Evolutionary conservation across 1,140 invertebrate genomes (phyloP), one percentile per base, ranked within the genome.

Genomic region (Drosophila kurseongensis): DNA sequence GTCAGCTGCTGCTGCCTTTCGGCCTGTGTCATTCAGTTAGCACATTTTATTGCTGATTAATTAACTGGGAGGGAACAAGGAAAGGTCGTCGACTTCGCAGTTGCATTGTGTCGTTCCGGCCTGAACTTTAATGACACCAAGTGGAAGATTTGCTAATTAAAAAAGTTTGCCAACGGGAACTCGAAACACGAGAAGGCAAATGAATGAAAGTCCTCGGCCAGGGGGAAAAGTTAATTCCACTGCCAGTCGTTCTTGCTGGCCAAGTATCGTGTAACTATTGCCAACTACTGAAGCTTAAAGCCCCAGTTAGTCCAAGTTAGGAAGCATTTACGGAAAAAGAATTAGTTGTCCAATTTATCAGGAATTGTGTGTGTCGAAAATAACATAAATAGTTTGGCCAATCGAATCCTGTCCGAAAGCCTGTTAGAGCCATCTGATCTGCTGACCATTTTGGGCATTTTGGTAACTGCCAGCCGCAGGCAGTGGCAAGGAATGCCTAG

Each of bases 41-140:
- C 59, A 75, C 79, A 88, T 79, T 86, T 86, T 83, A 86, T 88
- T 82, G 85, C 79, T 86, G 83, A 86, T 88, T 86, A 86, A 86
- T 86, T 86, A 86, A 88, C 83, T 80, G 41, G 74, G 41, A 36
- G 47, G 36, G 44, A 36, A 52, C 5, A 40, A 52, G 47, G 18
- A 77, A 48, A 18, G 13, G 52, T 32, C 10, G 40, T 14, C 54
- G 51, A 40, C 71, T 81, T 56, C 65, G 60, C 18, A 67, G 65
- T 81, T 59, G 48, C 75, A 68, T 68, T 63, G 59, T 78, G 59
- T 57, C 58, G 59, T 68, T 38, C 61, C n/a, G 65, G 63, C 58
- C 67, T 67, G 71, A 85, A 80, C 67, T 84, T 73, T 73, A 77
- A 77, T 58, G 75, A 68, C 74, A 77, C 48, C 54, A 48, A 75